Evolutionary conservation across 1,140 invertebrate species (phyloP).

Genomic region (Drusus annulatus): DNA sequence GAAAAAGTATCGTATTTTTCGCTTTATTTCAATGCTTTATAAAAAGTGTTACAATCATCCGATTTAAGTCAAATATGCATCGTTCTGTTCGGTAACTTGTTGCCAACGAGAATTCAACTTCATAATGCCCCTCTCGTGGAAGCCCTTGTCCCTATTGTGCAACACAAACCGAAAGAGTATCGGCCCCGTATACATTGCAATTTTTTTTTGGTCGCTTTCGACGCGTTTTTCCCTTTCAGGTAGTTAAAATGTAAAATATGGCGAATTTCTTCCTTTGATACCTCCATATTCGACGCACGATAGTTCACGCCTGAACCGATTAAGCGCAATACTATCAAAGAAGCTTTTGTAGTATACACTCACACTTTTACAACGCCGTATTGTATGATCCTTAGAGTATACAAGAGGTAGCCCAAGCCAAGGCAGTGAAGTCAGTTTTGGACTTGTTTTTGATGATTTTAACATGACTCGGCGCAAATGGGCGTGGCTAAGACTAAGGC

Average conservation of each 20-base stretch:
- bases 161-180: constrained; percentile 22
- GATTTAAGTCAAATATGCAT: constrained; percentile 18
- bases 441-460: no score
- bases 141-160: constrained; percentile 18
- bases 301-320: constrained; percentile 52
- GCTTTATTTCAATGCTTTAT: constrained; percentile 13
- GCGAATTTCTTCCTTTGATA: constrained; percentile 21
- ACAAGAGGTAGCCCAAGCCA: no score
- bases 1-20: not conserved
- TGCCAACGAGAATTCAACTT: constrained; percentile 24
- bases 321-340: constrained; percentile 45
- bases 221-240: constrained; percentile 27
- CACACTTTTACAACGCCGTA: not conserved
- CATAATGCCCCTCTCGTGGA: constrained; percentile 15
- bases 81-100: constrained; percentile 23
- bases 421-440: no score
- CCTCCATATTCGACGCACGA: constrained; percentile 11
- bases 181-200: constrained; percentile 26
- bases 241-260: constrained; percentile 22
- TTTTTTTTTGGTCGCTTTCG: constrained; percentile 26
- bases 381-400: not conserved
- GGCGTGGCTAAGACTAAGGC: no score
- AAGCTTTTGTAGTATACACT: constrained; percentile 19
- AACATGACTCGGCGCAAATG: no score
- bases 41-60: constrained; percentile 25